Base-by-base conservation (phyloP, 2,113 vertebrate genomes). In the Phainopepla nitens region DNA sequence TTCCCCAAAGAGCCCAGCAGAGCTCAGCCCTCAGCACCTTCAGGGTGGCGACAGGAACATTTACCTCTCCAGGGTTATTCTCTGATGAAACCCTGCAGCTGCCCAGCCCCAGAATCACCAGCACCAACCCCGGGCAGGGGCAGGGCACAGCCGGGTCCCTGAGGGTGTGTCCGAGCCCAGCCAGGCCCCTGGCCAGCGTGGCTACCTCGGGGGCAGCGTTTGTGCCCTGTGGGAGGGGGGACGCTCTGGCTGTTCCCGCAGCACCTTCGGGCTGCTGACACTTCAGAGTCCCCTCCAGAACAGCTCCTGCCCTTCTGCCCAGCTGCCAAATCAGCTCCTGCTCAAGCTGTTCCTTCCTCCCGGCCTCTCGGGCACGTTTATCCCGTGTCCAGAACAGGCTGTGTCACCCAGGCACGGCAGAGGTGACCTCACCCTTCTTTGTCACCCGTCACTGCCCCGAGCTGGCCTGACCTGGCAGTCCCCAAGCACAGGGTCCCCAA, bases 171-270 rank as follows among this genome's bases (percentile, higher is more conserved):
- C 15, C 8, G 9, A 39, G 39, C 39, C 39, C 39, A 39, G 39
- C 39, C 11, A 82, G 64, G 31, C 53, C 44, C 4, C 35, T 16
- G 36, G 24, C 35, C 29, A 75, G n/a, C 4, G 36, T 1, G 4
- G 49, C 5, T 10, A 12, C 19, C 28, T 23, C 4, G 6, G 4
- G 15, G 41, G 53, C 58, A 10, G 45, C 3, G 4, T 8, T 5
- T 4, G n/a, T 44, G 4, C 1, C 1, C 2, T 0, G 9, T 7
- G 41, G 58, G 69, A 10, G 21, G 31, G 20, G 2, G 7, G 6
- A 22, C 0, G 3, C 2, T 21, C 60, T 11, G 86, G 47, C 56
- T n/a, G 76, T 6, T 82, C 80, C 53, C 39, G 10, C 18, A 4
- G 6, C 9, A 11, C 61, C 80, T n/a, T 5, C 1, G 9, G 58